Evolutionary conservation across 2,113 vertebrate genomes (phyloP).

Genomic region (Plestiodon gilberti): DNA sequence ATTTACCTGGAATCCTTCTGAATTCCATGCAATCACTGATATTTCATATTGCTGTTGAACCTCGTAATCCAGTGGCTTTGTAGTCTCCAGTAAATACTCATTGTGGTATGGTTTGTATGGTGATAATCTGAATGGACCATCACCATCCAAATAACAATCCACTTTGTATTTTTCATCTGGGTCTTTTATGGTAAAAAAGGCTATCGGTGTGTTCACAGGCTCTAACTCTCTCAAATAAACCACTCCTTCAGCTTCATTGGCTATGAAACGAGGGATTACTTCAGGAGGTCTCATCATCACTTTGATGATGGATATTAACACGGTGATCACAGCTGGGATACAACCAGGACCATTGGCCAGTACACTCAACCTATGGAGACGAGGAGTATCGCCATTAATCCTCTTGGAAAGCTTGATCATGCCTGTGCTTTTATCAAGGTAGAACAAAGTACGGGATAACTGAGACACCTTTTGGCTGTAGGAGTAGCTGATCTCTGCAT

Average conservation of each 20-base stretch:
- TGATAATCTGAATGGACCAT: conserved; percentile 88
- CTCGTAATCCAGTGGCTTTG: conserved; percentile 90
- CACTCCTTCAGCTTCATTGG: conserved; percentile 86
- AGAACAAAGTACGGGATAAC: conserved; percentile 86
- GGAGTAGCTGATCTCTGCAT: conserved; percentile 90
- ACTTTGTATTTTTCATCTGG: conserved; percentile 83
- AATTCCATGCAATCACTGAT: conserved; percentile 84
- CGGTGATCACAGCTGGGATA: conserved; percentile 90
- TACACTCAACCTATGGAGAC: conserved; percentile 87
- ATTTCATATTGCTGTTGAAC: conserved; percentile 86
- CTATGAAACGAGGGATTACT: conserved; percentile 91
- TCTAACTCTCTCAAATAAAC: conserved; percentile 93
- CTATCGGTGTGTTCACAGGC: conserved; percentile 89
- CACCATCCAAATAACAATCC: conserved; percentile 87
- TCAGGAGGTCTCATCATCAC: conserved; percentile 85
- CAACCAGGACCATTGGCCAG: conserved; percentile 91
- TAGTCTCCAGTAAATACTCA: conserved; percentile 94
- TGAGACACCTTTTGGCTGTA: conserved; percentile 92
- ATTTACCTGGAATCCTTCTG: conserved; percentile 80
- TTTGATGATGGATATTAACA: conserved; percentile 85
- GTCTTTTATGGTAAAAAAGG: conserved; percentile 94
- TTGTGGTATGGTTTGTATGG: conserved; percentile 89
- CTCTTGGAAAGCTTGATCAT: conserved; percentile 83
- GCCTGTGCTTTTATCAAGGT: conserved; percentile 86
- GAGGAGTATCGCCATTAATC: conserved; percentile 79